phyloP scores from a whole-genome alignment of 2,888 invertebrate genomes.

The Teleogryllus oceanicus region DNA sequence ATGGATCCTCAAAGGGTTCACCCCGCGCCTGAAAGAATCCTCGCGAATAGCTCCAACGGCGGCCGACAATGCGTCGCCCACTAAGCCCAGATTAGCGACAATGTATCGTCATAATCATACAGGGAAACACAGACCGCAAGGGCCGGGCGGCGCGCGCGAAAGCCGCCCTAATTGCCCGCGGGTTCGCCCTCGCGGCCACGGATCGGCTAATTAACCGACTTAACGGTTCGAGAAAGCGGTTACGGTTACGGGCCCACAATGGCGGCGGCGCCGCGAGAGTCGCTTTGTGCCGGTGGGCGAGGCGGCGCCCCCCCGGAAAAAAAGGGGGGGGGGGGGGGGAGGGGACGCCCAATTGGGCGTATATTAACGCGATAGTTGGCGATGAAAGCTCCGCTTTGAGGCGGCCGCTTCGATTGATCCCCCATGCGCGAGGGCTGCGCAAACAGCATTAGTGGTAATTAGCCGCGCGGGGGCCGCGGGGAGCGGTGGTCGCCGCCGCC shows the following conservation, averaged over 20 bases:
- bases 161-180: neutral
- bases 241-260: neutral
- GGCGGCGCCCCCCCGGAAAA: neutral
- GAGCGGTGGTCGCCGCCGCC: neutral
- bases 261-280: neutral
- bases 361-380: constrained; percentile 23
- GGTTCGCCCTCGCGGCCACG: neutral
- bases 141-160: neutral
- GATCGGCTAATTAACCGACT: neutral
- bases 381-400: constrained; percentile 24
- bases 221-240: constrained; percentile 4
- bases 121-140: neutral
- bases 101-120: constrained; percentile 3
- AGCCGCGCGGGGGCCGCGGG: neutral
- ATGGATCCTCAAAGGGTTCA: too few species aligned
- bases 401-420: constrained; percentile 22
- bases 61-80: neutral
- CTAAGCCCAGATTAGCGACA: constrained; percentile 18
- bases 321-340: neutral
- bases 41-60: too few species aligned
- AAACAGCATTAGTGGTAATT: constrained; percentile 25
- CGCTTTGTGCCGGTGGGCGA: neutral
- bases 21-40: too few species aligned
- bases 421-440: constrained; percentile 18
- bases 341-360: constrained; percentile 21